Conservation (phyloP, 1,140 invertebrate genomes). For the Cydia pomonella region DNA sequence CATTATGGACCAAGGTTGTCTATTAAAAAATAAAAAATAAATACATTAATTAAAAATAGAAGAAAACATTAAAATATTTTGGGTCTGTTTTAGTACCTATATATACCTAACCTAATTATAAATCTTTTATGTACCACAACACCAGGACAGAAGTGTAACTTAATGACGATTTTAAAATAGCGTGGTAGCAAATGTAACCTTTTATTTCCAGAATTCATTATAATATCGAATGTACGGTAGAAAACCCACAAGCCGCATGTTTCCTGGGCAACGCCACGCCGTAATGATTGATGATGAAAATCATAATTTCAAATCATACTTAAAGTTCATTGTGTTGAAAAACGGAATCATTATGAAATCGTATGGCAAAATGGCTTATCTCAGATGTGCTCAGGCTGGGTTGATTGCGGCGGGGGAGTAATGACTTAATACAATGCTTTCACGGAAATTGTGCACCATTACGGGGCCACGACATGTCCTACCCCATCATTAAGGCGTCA, state of each 20-base stretch:
- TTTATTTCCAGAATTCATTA: neutral
- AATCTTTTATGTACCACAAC: too few relatives aligned
- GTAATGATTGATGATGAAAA: conserved; percentile 10
- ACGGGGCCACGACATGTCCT: conserved; percentile 47
- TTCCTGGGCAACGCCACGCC: neutral
- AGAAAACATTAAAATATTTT: too few relatives aligned
- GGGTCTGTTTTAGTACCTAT: too few relatives aligned
- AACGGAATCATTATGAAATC: conserved; percentile 31
- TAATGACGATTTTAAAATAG: neutral
- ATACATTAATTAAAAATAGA: too few relatives aligned
- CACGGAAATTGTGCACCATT: conserved; percentile 57
- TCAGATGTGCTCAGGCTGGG: conserved; percentile 33
- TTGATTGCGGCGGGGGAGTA: conserved; percentile 53
- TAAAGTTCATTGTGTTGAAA: conserved; percentile 30
- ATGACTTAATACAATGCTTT: conserved; percentile 71
- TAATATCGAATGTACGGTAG: neutral
- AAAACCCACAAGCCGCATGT: neutral
- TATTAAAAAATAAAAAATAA: too few relatives aligned
- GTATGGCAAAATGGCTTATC: conserved; percentile 39
- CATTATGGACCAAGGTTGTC: too few relatives aligned
- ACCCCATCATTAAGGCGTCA: conserved; percentile 52
- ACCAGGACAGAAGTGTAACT: too few relatives aligned
- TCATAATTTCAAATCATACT: conserved; percentile 26
- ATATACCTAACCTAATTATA: too few relatives aligned
- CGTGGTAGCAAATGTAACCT: neutral